Conservation (phyloP, 2,888 invertebrate genomes). For the Crepidodera aurea region DNA sequence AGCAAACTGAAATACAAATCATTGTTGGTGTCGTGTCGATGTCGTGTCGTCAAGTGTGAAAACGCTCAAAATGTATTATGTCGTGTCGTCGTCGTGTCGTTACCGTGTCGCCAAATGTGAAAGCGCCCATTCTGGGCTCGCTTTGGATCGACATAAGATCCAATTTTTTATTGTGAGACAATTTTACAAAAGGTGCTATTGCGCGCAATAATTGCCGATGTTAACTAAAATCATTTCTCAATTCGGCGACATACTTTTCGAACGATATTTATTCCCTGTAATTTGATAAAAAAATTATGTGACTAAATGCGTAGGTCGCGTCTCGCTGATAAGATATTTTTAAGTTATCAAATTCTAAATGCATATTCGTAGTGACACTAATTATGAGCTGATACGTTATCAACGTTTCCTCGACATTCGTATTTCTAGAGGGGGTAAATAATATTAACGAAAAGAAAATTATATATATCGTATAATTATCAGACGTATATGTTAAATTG, state of each 20-base stretch:
- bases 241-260: conserved; percentile 30
- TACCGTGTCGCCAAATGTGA: no score
- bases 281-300: conserved; percentile 45
- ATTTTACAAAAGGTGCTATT: no score
- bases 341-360: conserved; percentile 46
- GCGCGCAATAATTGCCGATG: neutral
- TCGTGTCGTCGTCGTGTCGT: no score
- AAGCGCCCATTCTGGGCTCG: no score
- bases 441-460: neutral
- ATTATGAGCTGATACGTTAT: conserved; percentile 49
- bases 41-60: no score
- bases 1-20: no score
- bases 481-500: neutral
- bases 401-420: conserved; percentile 43
- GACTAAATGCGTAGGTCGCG: conserved; percentile 50
- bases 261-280: conserved; percentile 27
- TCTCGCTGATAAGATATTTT: conserved; percentile 48
- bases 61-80: no score
- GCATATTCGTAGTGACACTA: conserved; percentile 50
- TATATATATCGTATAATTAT: neutral
- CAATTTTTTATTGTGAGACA: no score
- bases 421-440: conserved; percentile 6
- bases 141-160: no score
- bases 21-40: no score
- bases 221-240: conserved; percentile 4